These are phyloP conservation scores for Microcaecilia unicolor DNA, from an alignment of 2,797 vertebrate genomes.

Conservation along the genomic window DNA sequence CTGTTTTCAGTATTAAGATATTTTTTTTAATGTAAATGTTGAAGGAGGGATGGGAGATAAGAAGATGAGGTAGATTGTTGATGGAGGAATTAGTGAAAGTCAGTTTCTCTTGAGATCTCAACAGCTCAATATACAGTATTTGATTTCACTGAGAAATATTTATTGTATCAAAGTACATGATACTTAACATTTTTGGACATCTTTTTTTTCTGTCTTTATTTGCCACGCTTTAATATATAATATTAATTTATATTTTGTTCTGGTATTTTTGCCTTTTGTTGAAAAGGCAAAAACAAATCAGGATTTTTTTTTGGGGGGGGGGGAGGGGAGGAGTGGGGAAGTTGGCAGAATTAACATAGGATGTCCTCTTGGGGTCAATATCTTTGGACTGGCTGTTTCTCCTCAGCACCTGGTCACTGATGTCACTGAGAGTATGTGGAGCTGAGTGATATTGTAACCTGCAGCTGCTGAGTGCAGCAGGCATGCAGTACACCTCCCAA, in stretches of 20 bases:
- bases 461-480: slow-evolving; percentile 63
- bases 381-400: slow-evolving; percentile 45
- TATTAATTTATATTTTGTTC: slow-evolving; percentile 99
- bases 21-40: slow-evolving; percentile 74
- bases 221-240: slow-evolving; percentile 99
- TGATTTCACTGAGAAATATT: slow-evolving; percentile 87
- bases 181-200: slow-evolving; percentile 86
- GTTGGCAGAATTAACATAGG: slow-evolving; percentile 92
- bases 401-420: slow-evolving; percentile 64
- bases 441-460: slow-evolving; percentile 72
- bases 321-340: too few species aligned
- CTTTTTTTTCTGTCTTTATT: slow-evolving; percentile 81
- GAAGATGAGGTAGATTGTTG: slow-evolving; percentile 63
- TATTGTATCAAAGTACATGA: slow-evolving; percentile 96
- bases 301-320: slow-evolving; percentile 36
- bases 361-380: slow-evolving; percentile 75
- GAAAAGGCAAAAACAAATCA: slow-evolving; percentile 65
- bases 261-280: slow-evolving; percentile 90
- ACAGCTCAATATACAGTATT: slow-evolving; percentile 72
- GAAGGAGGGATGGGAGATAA: slow-evolving; percentile 55
- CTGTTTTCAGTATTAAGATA: slow-evolving; percentile 77
- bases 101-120: slow-evolving; percentile 62
- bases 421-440: slow-evolving; percentile 68
- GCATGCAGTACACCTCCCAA: slow-evolving; percentile 73
- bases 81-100: slow-evolving; percentile 73